A percentile compares a stretch with the other conserved stretches of the same genome.
phyloP scores from a whole-genome alignment of 2,888 invertebrate species.

The Panzeria rudis region DNA sequence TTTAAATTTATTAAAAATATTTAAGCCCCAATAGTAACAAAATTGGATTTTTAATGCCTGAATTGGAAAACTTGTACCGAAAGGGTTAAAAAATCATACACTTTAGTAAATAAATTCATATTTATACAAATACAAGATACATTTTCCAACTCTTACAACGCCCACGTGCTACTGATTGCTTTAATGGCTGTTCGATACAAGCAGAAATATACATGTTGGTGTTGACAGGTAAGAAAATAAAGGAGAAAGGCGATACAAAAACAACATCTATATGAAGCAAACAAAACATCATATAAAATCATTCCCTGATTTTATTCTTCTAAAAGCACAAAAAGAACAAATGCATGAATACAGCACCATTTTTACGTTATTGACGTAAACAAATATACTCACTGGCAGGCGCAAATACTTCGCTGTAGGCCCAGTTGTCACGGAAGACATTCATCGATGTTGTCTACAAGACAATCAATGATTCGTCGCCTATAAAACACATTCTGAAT shows the following conservation, averaged over 20 bases:
- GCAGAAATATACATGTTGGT: not conserved
- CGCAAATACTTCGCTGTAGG: not conserved
- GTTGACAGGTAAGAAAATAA: constrained; percentile 46
- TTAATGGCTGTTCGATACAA: not conserved
- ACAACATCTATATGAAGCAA: not conserved
- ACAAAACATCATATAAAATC: constrained; percentile 29
- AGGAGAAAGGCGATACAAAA: constrained; percentile 2
- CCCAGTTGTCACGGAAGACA: no score
- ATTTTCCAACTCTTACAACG: constrained; percentile 39
- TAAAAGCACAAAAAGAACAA: constrained; percentile 14
- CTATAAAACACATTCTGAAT: no score
- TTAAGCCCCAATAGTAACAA: no score
- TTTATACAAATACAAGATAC: constrained; percentile 6
- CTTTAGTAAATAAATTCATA: not conserved
- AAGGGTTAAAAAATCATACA: not conserved
- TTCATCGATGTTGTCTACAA: no score
- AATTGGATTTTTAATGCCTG: no score
- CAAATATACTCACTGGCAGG: constrained; percentile 3
- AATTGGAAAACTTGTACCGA: no score
- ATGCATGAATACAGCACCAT: not conserved
- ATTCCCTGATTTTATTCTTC: not conserved
- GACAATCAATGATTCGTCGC: no score
- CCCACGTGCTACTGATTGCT: constrained; percentile 48
- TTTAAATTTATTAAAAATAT: no score
- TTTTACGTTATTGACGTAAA: not conserved